Percentiles rank a stretch among this genome's conserved stretches.
These are phyloP conservation scores for Blennius ocellaris DNA, from an alignment of 2,113 vertebrate species.

Conservation along the genomic window DNA sequence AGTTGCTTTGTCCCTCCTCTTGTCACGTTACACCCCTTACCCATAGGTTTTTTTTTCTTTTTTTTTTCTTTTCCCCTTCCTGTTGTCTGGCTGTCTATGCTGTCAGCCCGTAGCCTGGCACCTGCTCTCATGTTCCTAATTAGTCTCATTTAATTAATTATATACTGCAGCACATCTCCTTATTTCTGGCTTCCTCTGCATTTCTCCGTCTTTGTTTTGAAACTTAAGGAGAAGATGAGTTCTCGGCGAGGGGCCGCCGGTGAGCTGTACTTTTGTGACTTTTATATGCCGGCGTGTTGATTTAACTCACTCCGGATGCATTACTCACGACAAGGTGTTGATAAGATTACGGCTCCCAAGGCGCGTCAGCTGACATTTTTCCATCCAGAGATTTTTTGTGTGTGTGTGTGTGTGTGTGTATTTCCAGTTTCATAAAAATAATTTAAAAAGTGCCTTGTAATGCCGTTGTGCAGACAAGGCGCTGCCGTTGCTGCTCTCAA, in stretches of 20 bases:
- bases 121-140: slow-evolving; percentile 94
- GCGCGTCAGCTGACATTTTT: no score
- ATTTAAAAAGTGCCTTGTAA: slow-evolving; percentile 45
- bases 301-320: background rate
- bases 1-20: slow-evolving; percentile 86
- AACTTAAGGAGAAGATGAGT: slow-evolving; percentile 48
- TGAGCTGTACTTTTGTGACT: slow-evolving; percentile 7
- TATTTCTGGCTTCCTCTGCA: slow-evolving; percentile 74
- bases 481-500: slow-evolving; percentile 18
- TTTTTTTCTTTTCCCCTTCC: slow-evolving; percentile 58
- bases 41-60: slow-evolving; percentile 62
- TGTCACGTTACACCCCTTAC: slow-evolving; percentile 85
- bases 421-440: background rate
- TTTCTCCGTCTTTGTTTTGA: slow-evolving; percentile 71
- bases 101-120: slow-evolving; percentile 90
- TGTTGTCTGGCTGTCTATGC: slow-evolving; percentile 87
- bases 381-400: no score
- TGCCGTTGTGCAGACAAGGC: background rate
- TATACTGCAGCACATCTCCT: slow-evolving; percentile 86
- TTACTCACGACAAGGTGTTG: slow-evolving; percentile 17
- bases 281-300: background rate
- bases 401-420: no score
- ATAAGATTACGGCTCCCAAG: background rate
- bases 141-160: slow-evolving; percentile 94
- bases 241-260: slow-evolving; percentile 5